Evolutionary conservation across 2,113 vertebrate species (phyloP).

Genomic region (Tachycineta bicolor): DNA sequence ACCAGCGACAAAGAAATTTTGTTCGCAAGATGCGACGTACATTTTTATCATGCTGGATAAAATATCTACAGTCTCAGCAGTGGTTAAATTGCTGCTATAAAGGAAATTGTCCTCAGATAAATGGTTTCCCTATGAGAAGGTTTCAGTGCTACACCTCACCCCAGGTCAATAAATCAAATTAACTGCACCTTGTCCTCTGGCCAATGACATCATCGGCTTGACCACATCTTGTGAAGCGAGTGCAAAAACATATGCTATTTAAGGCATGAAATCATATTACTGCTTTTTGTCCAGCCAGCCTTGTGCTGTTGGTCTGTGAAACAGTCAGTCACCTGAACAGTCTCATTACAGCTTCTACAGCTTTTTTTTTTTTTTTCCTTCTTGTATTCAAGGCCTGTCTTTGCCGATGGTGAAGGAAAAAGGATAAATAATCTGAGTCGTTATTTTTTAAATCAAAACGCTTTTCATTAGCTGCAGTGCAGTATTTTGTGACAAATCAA

Average conservation of each 20-base stretch:
- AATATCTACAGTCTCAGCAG: constrained; percentile 72
- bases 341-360: constrained; percentile 34
- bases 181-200: constrained; percentile 82
- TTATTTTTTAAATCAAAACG: constrained; percentile 57
- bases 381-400: constrained; percentile 34
- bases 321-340: constrained; percentile 63
- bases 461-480: constrained; percentile 38
- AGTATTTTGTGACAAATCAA: constrained; percentile 59
- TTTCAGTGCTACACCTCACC: constrained; percentile 78
- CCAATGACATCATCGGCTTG: constrained; percentile 81
- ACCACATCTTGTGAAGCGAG: constrained; percentile 74
- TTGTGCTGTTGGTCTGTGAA: constrained; percentile 52
- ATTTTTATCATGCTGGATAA: constrained; percentile 74
- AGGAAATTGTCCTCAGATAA: constrained; percentile 81
- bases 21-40: constrained; percentile 61
- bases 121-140: constrained; percentile 80
- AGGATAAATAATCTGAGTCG: not conserved
- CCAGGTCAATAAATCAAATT: constrained; percentile 83
- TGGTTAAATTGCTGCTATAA: constrained; percentile 81
- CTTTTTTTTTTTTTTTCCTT: not conserved
- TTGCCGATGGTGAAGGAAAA: constrained; percentile 4
- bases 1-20: constrained; percentile 55
- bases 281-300: constrained; percentile 66
- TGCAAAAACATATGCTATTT: constrained; percentile 76
- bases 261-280: constrained; percentile 74